Conservation (phyloP, 2,888 invertebrate genomes). For the Rhamphomyia laevipes region DNA sequence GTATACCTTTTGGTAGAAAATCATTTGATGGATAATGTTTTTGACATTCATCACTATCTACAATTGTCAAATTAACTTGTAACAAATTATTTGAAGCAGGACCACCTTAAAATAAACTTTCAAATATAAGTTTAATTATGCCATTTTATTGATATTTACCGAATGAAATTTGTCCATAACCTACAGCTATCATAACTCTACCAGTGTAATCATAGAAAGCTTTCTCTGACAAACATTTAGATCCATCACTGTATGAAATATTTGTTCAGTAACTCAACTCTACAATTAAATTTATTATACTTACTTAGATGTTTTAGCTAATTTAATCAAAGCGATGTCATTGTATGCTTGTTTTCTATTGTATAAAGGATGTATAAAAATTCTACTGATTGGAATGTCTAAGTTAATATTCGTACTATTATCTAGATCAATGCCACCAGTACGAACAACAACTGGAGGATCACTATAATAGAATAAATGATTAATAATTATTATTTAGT, state of each 20-base stretch:
- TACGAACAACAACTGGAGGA: conserved; percentile 12
- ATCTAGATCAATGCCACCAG: conserved; percentile 13
- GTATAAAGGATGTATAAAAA: conserved; percentile 13
- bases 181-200: background rate
- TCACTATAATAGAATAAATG: conserved; percentile 7
- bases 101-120: too few relatives aligned
- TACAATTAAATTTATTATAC: background rate
- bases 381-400: conserved; percentile 5
- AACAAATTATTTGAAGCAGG: too few relatives aligned
- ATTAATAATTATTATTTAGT: conserved; percentile 4
- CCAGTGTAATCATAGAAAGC: background rate
- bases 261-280: background rate
- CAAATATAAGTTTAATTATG: background rate
- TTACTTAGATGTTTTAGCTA: background rate
- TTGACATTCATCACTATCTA: too few relatives aligned
- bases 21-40: too few relatives aligned
- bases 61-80: too few relatives aligned
- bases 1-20: too few relatives aligned
- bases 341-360: background rate
- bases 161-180: background rate
- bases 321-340: conserved; percentile 2
- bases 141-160: background rate
- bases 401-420: conserved; percentile 1
- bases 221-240: background rate
- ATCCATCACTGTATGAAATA: background rate